Evolutionary conservation across 2,113 vertebrate species (phyloP).

Genomic region (Planiliza haematocheilus): DNA sequence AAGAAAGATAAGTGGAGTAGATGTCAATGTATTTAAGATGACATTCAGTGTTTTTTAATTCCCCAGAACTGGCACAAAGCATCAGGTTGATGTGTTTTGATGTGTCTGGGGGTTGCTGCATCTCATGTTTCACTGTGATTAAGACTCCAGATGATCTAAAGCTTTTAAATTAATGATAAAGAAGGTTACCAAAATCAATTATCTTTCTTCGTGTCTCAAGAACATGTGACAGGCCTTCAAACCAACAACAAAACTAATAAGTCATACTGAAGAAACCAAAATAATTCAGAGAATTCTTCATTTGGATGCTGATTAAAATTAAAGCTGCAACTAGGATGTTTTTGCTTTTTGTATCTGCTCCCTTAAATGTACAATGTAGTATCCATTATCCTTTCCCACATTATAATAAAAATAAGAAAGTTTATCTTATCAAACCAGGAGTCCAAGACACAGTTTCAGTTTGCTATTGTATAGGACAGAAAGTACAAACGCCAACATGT

Average conservation of each 20-base stretch:
- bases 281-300: background rate
- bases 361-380: too few species aligned
- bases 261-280: background rate
- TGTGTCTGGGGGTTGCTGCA: background rate
- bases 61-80: background rate
- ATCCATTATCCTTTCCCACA: too few species aligned
- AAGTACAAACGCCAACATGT: too few species aligned
- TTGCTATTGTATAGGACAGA: too few species aligned
- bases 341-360: too few species aligned
- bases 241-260: too few species aligned
- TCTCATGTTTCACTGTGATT: background rate
- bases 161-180: background rate
- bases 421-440: too few species aligned
- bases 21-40: constrained; percentile 8
- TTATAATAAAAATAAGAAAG: too few species aligned
- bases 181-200: background rate
- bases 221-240: background rate
- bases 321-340: background rate
- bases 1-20: background rate
- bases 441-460: too few species aligned
- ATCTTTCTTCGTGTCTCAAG: background rate
- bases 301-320: background rate
- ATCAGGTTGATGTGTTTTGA: background rate
- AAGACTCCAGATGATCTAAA: background rate
- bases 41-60: background rate